Evolutionary conservation across 2,113 vertebrate species (phyloP).

Genomic region (Psilopsiagon aurifrons): DNA sequence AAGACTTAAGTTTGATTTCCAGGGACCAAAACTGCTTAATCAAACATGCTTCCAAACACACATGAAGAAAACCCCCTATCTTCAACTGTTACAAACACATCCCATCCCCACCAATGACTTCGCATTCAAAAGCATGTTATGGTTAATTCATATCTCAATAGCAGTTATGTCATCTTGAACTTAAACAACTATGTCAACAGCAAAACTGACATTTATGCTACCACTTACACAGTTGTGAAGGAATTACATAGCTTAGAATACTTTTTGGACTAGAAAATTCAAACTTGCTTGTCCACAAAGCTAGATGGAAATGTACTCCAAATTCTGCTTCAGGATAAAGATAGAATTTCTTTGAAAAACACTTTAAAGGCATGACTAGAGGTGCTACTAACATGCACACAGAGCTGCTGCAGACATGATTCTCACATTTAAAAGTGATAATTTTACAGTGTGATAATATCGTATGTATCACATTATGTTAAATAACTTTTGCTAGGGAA

Average conservation of each 20-base stretch:
- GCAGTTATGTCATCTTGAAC: not conserved
- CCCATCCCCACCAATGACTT: not conserved
- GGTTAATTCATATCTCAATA: not conserved
- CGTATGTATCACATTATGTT: not conserved
- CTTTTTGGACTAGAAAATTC: not conserved
- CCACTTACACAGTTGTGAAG: not conserved
- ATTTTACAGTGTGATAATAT: not conserved
- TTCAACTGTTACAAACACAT: not conserved
- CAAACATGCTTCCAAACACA: not conserved
- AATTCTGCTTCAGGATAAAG: not conserved
- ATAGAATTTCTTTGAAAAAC: not conserved
- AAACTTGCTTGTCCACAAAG: not conserved
- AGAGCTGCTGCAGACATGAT: not conserved
- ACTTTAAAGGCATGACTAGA: not conserved
- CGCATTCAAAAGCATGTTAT: not conserved
- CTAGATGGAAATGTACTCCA: not conserved
- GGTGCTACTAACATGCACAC: not conserved
- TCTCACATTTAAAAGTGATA: not conserved
- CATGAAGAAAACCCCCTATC: rapidly evolving
- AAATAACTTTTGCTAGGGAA: not conserved
- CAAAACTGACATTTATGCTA: not conserved
- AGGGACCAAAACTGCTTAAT: not conserved
- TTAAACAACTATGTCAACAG: not conserved
- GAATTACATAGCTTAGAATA: not conserved
- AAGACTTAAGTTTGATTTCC: not conserved